Percentiles rank a stretch among this genome's conserved stretches.
Conservation (phyloP, 2,888 invertebrate species). For the Escarpia spicata region DNA sequence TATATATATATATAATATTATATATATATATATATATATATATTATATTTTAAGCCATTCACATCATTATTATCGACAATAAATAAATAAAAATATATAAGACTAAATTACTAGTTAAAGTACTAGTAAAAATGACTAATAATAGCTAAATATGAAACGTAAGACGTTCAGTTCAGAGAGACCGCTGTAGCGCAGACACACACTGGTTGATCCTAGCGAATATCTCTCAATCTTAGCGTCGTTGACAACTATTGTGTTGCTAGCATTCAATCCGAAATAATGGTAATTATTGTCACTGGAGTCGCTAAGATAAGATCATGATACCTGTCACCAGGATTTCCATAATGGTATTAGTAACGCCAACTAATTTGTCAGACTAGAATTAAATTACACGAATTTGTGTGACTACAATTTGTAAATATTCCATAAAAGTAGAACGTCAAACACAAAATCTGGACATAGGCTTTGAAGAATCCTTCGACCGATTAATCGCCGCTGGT, state of each 20-base stretch:
- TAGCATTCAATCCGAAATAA: not conserved
- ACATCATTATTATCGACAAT: too few species aligned
- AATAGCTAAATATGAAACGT: too few species aligned
- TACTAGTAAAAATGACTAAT: too few species aligned
- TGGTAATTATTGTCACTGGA: not conserved
- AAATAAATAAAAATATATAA: too few species aligned
- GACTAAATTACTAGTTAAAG: too few species aligned
- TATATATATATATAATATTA: too few species aligned
- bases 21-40: too few species aligned
- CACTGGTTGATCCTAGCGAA: not conserved
- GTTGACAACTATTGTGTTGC: not conserved
- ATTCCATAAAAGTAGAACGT: not conserved
- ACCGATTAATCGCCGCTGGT: not conserved
- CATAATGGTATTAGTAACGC: not conserved
- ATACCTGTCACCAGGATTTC: too few species aligned
- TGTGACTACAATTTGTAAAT: not conserved
- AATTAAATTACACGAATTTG: not conserved
- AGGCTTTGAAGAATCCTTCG: not conserved
- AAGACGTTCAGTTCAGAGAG: too few species aligned
- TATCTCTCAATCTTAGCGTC: not conserved
- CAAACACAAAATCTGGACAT: not conserved
- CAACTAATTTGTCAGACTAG: not conserved
- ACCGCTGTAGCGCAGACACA: too few species aligned
- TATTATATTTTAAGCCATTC: too few species aligned
- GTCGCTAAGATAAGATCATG: not conserved